phyloP scores from a whole-genome alignment of 2,797 vertebrate genomes.

The Hypotaenidia okinawae region DNA sequence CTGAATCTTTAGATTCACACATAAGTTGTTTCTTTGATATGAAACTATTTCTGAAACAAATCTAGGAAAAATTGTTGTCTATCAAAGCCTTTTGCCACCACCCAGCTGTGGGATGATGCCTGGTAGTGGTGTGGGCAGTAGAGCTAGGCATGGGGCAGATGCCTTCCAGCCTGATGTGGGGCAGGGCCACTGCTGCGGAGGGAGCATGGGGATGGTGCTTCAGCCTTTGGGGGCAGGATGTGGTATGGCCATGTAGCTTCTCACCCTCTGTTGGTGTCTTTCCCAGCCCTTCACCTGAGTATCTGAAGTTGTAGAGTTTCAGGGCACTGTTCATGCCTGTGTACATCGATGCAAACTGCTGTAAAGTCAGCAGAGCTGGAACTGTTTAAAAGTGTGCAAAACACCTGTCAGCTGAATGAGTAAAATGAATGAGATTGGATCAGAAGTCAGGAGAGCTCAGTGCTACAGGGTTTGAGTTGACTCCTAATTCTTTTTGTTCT shows the following conservation, averaged over 20 bases:
- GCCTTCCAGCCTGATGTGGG: not conserved
- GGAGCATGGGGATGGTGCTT: no score
- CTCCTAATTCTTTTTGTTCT: not conserved
- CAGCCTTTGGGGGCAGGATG: rapidly evolving
- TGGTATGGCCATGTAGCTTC: not conserved
- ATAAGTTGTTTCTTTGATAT: not conserved
- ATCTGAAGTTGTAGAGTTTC: not conserved
- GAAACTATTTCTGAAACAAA: not conserved
- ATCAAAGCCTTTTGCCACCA: rapidly evolving
- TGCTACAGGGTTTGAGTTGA: not conserved
- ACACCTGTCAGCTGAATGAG: not conserved
- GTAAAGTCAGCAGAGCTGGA: not conserved
- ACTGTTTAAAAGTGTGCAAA: not conserved
- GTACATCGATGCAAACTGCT: not conserved
- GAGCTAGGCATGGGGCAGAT: not conserved
- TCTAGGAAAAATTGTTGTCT: not conserved
- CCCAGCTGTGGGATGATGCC: not conserved
- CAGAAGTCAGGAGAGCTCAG: not conserved
- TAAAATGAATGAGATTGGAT: not conserved
- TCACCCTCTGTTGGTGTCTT: not conserved
- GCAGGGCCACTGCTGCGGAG: not conserved
- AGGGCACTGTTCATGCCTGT: rapidly evolving
- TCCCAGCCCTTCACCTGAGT: not conserved
- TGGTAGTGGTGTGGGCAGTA: not conserved
- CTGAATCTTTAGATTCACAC: not conserved